Evolutionary conservation across 1,140 invertebrate species (phyloP).

Genomic region (Drosophila malerkotliana): DNA sequence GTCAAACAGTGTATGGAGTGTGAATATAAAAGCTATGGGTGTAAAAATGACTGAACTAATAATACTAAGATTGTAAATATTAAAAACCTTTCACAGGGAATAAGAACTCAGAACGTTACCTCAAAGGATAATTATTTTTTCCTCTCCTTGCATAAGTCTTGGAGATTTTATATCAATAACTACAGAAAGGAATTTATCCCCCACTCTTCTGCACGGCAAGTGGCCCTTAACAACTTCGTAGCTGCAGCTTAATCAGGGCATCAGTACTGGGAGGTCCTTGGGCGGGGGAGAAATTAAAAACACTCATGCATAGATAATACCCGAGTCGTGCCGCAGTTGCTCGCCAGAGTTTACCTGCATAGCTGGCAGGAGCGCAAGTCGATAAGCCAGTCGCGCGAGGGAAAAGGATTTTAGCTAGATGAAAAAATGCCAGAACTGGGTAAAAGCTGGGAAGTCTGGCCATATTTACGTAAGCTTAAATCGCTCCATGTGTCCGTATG

Average conservation of each 20-base stretch:
- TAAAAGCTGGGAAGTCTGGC: slow-evolving; percentile 28
- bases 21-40: no score
- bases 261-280: slow-evolving; percentile 10
- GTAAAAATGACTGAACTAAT: no score
- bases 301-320: slow-evolving; percentile 65
- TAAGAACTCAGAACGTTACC: background rate
- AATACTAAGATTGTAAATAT: background rate
- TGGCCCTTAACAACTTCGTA: slow-evolving; percentile 26
- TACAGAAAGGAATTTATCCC: background rate
- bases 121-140: background rate
- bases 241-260: slow-evolving; percentile 34
- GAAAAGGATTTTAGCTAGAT: slow-evolving; percentile 27
- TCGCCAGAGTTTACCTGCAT: slow-evolving; percentile 41
- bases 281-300: slow-evolving; percentile 54
- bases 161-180: slow-evolving; percentile 22
- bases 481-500: slow-evolving; percentile 29
- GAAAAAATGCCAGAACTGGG: slow-evolving; percentile 23
- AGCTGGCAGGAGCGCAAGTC: slow-evolving; percentile 34
- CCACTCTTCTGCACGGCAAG: slow-evolving; percentile 2
- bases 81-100: background rate
- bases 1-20: background rate
- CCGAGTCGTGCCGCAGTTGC: slow-evolving; percentile 25
- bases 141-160: no score
- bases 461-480: slow-evolving; percentile 63
- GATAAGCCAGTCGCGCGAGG: slow-evolving; percentile 49